Evolutionary conservation across 2,113 vertebrate species (phyloP).

Genomic region (Dromas ardeola): DNA sequence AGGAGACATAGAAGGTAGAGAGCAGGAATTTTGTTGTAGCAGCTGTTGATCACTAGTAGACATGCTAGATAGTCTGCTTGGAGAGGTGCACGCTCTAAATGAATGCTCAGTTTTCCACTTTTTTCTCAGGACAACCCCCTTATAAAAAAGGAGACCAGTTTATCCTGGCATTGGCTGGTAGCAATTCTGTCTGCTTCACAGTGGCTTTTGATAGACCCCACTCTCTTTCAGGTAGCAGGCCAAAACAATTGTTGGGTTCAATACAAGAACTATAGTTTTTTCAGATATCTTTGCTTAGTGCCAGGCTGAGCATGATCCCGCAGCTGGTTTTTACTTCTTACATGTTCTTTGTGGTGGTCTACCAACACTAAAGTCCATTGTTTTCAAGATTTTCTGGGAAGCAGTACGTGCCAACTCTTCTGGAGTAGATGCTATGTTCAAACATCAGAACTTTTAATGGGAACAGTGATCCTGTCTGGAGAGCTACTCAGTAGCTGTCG

Average conservation of each 20-base stretch:
- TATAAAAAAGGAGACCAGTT: background rate
- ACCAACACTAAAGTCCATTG: background rate
- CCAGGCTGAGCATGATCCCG: background rate
- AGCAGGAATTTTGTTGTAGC: background rate
- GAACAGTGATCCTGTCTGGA: background rate
- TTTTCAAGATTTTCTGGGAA: background rate
- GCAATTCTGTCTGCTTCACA: background rate
- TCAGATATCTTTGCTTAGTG: background rate
- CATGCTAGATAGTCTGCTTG: background rate
- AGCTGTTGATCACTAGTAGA: background rate
- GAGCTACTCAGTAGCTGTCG: background rate
- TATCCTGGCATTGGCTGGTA: background rate
- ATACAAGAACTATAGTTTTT: background rate
- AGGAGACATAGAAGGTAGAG: background rate
- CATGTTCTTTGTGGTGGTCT: fast-evolving
- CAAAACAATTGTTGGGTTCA: background rate
- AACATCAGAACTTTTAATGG: background rate
- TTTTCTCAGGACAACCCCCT: background rate
- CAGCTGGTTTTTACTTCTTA: background rate
- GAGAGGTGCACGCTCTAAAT: background rate
- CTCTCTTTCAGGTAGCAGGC: background rate
- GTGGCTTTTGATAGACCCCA: background rate
- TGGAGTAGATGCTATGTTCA: background rate
- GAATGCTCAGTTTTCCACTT: background rate
- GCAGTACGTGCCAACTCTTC: background rate